Base-by-base conservation (phyloP, 1,140 invertebrate species). In the Geopemphigus sp. region DNA sequence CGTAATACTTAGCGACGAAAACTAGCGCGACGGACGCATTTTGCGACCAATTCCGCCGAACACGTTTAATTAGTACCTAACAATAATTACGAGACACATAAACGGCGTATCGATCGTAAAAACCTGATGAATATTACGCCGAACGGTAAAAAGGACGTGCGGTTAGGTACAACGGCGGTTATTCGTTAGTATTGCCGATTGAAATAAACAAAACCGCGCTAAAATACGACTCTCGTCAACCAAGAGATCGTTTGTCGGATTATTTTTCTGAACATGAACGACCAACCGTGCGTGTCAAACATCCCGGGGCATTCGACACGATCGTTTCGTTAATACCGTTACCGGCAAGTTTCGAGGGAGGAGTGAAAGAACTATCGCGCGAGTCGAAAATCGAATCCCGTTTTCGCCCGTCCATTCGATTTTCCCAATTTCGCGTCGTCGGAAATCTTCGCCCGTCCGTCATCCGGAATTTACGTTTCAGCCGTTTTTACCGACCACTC, bases 171-270 rank as follows among this genome's bases (percentile, higher is more conserved):
- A n/a, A n/a, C n/a, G n/a, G n/a, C 32, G 26, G 29, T n/a, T 14
- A 39, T 64, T 45, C 29, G n/a, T 64, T 64, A 66, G 19, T 66
- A 66, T 68, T 68, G n/a, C 47, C 15, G 63, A 64, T 47, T 22
- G 47, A 45, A 68, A 68, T 47, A 22, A 47, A 47, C 22, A 2
- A 15, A 47, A 45, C 5, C 32, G 64, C 39, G 24, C 32, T 47
- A 47, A 39, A 39, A 39, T 39, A 24, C n/a, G 22, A 12, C 2
- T 47, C 2, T 47, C 22, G 47, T 47, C 39, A 68, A 47, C n/a
- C 14, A 47, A 47, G n/a, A 22, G 10, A 47, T 47, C 32, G n/a
- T 68, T 39, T 14, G 39, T 47, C 32, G 32, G 3, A 68, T 68
- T 68, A 22, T 8, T 47, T 68, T 47, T 68, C 45, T 66, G n/a